Evolutionary conservation across 2,888 invertebrate species (phyloP).

Genomic region (Parnassius mnemosyne): DNA sequence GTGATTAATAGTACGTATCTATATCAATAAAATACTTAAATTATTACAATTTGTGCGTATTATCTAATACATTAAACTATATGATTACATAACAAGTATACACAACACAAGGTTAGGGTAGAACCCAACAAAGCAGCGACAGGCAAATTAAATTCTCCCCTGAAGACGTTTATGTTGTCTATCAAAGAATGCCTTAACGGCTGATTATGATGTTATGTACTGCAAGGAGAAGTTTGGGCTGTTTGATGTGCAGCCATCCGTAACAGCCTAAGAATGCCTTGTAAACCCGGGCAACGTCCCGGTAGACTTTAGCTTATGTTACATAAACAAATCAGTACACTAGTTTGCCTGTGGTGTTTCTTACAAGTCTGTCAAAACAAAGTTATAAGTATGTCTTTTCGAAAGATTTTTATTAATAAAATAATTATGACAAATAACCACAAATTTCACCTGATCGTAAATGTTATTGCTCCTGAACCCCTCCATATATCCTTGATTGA

Average conservation of each 20-base stretch:
- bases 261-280: conserved; percentile 68
- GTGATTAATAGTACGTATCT: too few relatives aligned
- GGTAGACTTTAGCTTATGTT: conserved; percentile 14
- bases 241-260: conserved; percentile 68
- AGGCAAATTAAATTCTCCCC: conserved; percentile 69
- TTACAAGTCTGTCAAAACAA: neutral
- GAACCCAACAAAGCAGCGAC: conserved; percentile 11
- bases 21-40: too few relatives aligned
- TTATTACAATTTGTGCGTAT: too few relatives aligned
- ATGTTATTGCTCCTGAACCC: too few relatives aligned
- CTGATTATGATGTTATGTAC: conserved; percentile 63
- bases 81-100: too few relatives aligned
- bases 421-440: too few relatives aligned
- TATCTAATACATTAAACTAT: too few relatives aligned
- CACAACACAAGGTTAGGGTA: neutral
- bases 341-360: conserved; percentile 17
- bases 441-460: too few relatives aligned
- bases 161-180: conserved; percentile 67
- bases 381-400: neutral
- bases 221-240: conserved; percentile 37
- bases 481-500: too few relatives aligned
- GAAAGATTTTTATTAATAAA: neutral
- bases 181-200: conserved; percentile 74
- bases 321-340: conserved; percentile 21
- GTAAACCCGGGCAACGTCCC: conserved; percentile 45